Base-by-base conservation (phyloP, 2,797 vertebrate species). In the Sebastes matsubarae region DNA sequence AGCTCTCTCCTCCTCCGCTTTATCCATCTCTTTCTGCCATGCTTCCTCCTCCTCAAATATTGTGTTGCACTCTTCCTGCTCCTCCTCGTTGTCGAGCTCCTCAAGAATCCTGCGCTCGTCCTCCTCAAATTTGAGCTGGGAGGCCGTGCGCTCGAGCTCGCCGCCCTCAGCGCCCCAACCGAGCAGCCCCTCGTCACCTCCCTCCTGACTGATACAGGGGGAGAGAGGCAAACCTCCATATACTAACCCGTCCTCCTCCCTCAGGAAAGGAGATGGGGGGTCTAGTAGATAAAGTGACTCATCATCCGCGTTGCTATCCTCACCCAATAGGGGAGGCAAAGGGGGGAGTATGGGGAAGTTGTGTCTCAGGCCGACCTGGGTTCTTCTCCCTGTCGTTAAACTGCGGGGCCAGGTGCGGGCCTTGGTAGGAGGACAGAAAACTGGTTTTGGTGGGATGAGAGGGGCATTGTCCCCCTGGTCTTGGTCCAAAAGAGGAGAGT, bases 91-190 rank as follows among this genome's bases (percentile, higher is more conserved):
- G 13, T 89, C 94, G 0, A 92, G 85, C 66, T 93, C 95, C 66
- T 89, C 67, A 0, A 94, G 86, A 70, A 93, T 95, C 61, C 74
- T 87, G 36, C 88, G 92, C 66, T 94, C 93, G 1, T 95, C 98
- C 90, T 99, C 98, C 91, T 99, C 98, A 93, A 99, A 99, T 89
- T 96, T 96, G 72, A 99, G 95, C 89, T 99, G 97, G 1, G 98
- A 99, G 74, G 98, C 97, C 0, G 98, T 98, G 87, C 98, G 97
- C 76, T 97, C 95, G 65, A 99, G 96, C 14, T 94, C 91, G 0
- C 86, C 42, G 1, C 83, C 82, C 50, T 81, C 88, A 29, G 83
- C 72, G 0, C 79, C 84, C 96, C 95, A 96, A 50, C 89, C 93
- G 2, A 96, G 93, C 6, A 96, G 91, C 1, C 95, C 95, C 4